Evolutionary conservation across 2,888 invertebrate species (phyloP), one percentile per base, ranked within the genome.

Genomic region (Agrotis clavis): DNA sequence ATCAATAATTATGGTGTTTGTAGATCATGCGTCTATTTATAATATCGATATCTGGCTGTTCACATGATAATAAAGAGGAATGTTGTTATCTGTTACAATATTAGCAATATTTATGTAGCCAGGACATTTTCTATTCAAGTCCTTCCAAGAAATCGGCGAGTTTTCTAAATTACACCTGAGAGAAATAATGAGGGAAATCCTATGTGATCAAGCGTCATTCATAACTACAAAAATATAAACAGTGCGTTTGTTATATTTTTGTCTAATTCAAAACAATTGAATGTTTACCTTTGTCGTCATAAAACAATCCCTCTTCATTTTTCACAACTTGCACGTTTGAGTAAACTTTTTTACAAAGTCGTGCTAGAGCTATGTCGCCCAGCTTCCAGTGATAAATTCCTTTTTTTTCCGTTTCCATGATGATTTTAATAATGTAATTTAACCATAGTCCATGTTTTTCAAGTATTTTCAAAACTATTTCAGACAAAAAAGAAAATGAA

Each of bases 361-460:
- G 91, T 30, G 95, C 96, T 6, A 93, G 89, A 14, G 96, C 94
- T 53, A 94, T 84, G 66, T 96, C 96, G 14, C 95, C 96, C 16
- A 96, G 85, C 81, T 93, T 95, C 95, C 95, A 96, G 71, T 94
- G 91, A 73, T 94, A 94, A 79, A 95, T 94, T 50, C 92, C 89
- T 51, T 75, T 53, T 74, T 74, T 90, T 84, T 88, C 82, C 57
- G 87, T 77, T n/a, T 78, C 77, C 89, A 84, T 84, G 9, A 13
- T 79, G 11, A 41, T 13, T 18, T 16, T 1, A 30, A 45, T 25
- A 41, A 50, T 48, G 13, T 14, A 50, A 30, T 51, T 21, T 60
- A 53, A 13, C 18, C 54, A 45, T 73, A 53, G 18, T 61, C 47
- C 35, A 48, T 13, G 25, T n/a, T 11, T 41, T 41, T 9, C 3